Evolutionary conservation across 2,113 vertebrate genomes (phyloP), one percentile per base, ranked within the genome.

Genomic region (Acanthochromis polyacanthus): DNA sequence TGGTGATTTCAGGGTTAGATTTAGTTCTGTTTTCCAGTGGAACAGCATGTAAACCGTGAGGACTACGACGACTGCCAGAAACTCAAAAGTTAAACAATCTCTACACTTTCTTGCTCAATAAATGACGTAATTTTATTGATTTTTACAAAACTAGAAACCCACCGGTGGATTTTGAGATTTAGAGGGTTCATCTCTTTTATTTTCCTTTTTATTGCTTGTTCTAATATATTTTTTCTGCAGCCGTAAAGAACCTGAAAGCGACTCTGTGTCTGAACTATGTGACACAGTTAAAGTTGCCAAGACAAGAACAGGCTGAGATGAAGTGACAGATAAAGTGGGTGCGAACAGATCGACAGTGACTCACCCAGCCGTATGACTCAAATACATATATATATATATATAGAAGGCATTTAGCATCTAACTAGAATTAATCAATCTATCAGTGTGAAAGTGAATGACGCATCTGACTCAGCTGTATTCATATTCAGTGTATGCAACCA

Each of bases 401-500:
- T 15, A 43, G 14, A 14, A 43, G 40, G 40, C 40, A 8, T 32
- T 32, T 46, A 15, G 4, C 17, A 19, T 19, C 16, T 20, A 57
- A n/a, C 7, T 20, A 56, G 10, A 38, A 16, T 38, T 23, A 12
- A 57, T 10, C 20, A 19, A 8, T 30, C 55, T 2, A 56, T 69
- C 0, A 19, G 20, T 55, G 59, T 19, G 6, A 59, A 17, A 48
- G 20, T 46, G 7, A 59, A 36, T 28, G 19, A 58, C 0, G 28
- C 25, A n/a, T 32, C 57, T 56, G n/a, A 70, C 6, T n/a, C 43
- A 22, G 25, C 38, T 19, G 14, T 32, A 71, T 73, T 58, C 16
- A 15, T 71, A 78, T 83, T 80, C 43, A 58, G 64, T 22, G 32
- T 22, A 30, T 36, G 28, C 52, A 23, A 50, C 65, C 11, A 20